phyloP scores from a whole-genome alignment of 2,113 vertebrate genomes.

The Limanda limanda region DNA sequence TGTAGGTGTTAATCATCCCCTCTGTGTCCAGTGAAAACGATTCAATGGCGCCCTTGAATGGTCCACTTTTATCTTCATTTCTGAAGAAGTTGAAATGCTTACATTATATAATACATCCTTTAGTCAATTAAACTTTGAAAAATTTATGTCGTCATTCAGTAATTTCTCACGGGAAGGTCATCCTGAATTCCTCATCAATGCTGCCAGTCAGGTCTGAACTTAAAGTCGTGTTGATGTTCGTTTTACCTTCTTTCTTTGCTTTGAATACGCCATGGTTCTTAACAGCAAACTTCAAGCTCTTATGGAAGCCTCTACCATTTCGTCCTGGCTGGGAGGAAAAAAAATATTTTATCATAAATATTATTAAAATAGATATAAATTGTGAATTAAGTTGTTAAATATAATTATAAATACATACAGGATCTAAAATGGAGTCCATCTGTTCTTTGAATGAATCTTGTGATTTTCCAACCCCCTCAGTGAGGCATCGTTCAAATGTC shows the following conservation, averaged over 20 bases:
- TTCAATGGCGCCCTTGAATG: slow-evolving; percentile 33
- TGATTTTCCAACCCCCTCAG: slow-evolving; percentile 32
- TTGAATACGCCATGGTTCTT: slow-evolving; percentile 17
- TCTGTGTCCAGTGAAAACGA: slow-evolving; percentile 43
- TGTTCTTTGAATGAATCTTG: background rate
- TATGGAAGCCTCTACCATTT: background rate
- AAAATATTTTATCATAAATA: background rate
- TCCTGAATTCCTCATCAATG: slow-evolving; percentile 61
- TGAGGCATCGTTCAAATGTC: slow-evolving; percentile 23
- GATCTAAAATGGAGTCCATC: background rate
- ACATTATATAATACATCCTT: background rate
- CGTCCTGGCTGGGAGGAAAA: background rate
- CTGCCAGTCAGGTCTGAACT: slow-evolving; percentile 33
- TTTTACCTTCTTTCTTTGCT: background rate
- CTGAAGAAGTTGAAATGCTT: slow-evolving; percentile 36
- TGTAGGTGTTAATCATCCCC: slow-evolving; percentile 8
- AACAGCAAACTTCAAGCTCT: slow-evolving; percentile 4
- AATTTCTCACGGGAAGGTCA: slow-evolving; percentile 56
- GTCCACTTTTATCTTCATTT: slow-evolving; percentile 23
- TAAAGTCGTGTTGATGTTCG: slow-evolving; percentile 42
- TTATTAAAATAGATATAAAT: background rate
- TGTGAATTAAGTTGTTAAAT: background rate
- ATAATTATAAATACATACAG: slow-evolving; percentile 19
- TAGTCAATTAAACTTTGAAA: background rate
- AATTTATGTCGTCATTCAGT: background rate